phyloP scores from a whole-genome alignment of 2,888 invertebrate genomes.

The Spisula subtruncata region DNA sequence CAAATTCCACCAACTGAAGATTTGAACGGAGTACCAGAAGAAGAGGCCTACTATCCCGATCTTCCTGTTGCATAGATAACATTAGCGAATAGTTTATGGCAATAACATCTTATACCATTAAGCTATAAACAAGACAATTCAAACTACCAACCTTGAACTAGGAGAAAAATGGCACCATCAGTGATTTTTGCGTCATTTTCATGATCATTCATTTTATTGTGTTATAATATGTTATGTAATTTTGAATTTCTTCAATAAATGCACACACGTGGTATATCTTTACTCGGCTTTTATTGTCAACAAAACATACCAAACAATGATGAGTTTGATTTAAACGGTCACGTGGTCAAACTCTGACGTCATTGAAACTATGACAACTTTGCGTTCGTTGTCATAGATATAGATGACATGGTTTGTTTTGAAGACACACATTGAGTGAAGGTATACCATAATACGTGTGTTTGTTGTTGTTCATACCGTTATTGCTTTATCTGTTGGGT shows the following conservation, averaged over 20 bases:
- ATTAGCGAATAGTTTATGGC: no score
- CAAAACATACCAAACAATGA: conserved; percentile 25
- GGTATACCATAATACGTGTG: not conserved
- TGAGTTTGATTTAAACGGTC: conserved; percentile 21
- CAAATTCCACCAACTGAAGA: not conserved
- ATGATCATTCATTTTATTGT: no score
- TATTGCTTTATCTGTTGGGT: not conserved
- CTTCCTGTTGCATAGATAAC: not conserved
- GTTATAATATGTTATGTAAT: not conserved
- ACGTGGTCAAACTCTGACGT: conserved; percentile 43
- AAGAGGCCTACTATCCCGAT: not conserved
- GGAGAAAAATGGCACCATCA: not conserved
- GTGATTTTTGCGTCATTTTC: not conserved
- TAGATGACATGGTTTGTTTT: conserved; percentile 26
- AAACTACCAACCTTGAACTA: not conserved
- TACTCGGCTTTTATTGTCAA: not conserved
- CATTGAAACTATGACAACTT: conserved; percentile 31
- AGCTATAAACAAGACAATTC: not conserved
- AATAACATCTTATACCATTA: no score
- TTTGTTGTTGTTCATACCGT: not conserved
- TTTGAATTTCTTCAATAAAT: not conserved
- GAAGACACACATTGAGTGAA: conserved; percentile 12
- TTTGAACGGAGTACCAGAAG: not conserved
- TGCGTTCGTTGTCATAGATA: conserved; percentile 33
- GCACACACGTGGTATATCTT: not conserved